A percentile compares a stretch with the other conserved stretches of the same genome.
phyloP scores from a whole-genome alignment of 2,888 invertebrate species.

The Spilarctia lutea region DNA sequence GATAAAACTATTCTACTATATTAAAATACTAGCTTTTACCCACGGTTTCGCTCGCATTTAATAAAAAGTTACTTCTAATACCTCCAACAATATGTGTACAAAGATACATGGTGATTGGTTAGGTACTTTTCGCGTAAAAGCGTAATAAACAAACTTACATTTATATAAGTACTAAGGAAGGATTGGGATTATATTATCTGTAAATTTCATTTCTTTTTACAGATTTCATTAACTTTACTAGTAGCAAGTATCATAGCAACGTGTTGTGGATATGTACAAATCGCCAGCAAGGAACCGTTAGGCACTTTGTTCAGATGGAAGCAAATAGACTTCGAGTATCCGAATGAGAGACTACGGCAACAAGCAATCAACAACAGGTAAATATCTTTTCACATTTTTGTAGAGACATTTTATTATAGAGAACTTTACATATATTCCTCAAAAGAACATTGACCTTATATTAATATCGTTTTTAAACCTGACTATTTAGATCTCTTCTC shows the following conservation, averaged over 20 bases:
- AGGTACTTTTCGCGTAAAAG: too few relatives aligned
- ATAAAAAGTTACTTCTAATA: too few relatives aligned
- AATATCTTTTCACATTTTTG: background rate
- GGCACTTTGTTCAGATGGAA: conserved; percentile 81
- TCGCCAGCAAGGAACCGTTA: conserved; percentile 59
- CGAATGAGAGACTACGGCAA: conserved; percentile 57
- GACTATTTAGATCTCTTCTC: too few relatives aligned
- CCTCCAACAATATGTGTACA: too few relatives aligned
- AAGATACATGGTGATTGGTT: too few relatives aligned
- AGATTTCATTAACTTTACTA: conserved; percentile 36
- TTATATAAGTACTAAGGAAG: too few relatives aligned
- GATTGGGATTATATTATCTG: background rate
- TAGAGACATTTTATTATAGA: too few relatives aligned
- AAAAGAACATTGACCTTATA: too few relatives aligned
- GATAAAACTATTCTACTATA: background rate
- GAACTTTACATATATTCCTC: background rate
- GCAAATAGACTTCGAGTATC: conserved; percentile 76
- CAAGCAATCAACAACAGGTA: conserved; percentile 71
- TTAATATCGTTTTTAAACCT: too few relatives aligned
- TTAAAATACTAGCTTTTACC: too few relatives aligned
- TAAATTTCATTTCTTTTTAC: conserved; percentile 17
- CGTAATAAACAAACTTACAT: too few relatives aligned
- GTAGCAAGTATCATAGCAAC: conserved; percentile 41
- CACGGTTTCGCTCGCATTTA: too few relatives aligned
- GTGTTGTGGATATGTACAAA: conserved; percentile 42